phyloP scores from a whole-genome alignment of 2,113 vertebrate species.

The Lasiurus borealis region DNA sequence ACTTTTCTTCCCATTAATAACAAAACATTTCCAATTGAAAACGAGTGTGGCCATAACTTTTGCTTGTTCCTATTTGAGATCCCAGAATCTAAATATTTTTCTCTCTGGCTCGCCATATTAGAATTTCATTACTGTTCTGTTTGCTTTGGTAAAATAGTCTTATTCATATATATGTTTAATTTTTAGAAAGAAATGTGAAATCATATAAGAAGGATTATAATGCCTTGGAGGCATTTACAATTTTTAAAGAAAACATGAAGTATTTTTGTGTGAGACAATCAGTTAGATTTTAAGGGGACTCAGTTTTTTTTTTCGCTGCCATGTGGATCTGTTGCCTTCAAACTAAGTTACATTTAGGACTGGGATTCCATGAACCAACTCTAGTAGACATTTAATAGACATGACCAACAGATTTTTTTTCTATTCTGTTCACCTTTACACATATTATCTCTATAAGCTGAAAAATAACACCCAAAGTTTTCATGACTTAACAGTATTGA shows the following conservation, averaged over 20 bases:
- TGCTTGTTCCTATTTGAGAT: neutral
- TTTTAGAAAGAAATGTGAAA: neutral
- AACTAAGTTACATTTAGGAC: neutral
- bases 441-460: neutral
- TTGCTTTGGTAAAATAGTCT: slow-evolving; percentile 21
- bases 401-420: neutral
- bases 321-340: neutral
- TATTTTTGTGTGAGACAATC: neutral
- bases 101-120: neutral
- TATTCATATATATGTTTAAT: neutral
- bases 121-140: neutral
- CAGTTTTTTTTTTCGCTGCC: neutral
- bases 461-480: neutral
- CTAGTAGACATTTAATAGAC: neutral
- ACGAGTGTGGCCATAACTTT: slow-evolving; percentile 18
- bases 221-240: neutral
- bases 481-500: neutral
- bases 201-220: neutral
- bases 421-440: neutral
- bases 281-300: neutral
- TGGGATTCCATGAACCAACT: neutral
- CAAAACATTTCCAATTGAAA: slow-evolving; percentile 38
- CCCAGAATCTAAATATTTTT: neutral
- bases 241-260: neutral
- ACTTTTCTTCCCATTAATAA: slow-evolving; percentile 52